Base-by-base conservation (phyloP, 2,797 vertebrate species). In the Argentina silus region DNA sequence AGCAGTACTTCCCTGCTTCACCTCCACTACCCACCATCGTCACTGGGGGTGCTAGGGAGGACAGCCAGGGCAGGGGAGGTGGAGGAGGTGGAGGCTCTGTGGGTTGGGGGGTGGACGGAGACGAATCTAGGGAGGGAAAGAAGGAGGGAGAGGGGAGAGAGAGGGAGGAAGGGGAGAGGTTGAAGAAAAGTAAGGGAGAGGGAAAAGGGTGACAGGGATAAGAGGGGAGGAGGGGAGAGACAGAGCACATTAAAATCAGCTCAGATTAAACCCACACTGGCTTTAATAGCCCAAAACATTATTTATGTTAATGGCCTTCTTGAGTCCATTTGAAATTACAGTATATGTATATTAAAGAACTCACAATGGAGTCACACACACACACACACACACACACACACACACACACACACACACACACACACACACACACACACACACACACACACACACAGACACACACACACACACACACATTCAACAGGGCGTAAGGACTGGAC, bases 1-100 rank as follows among this genome's bases (percentile, higher is more conserved):
- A 95, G 80, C 95, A 96, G 83, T 93, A 95, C 82, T 95, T 95
- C 23, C 93, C 92, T 0, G 93, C 93, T 80, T 95, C 94, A 36
- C 89, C 88, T 1, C 93, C 91, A 9, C 91, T 84, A 21, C 77
- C 80, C 79, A 42, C 90, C 90, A 42, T 75, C 84, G 48, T 92
- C 86, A 55, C 83, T 14, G 42, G 5, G 70, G 61, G 48, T 36
- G 61, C 17, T 36, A 21, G 14, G 0, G 81, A 81, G 68, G 82
- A 61, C 11, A 90, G 84, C 91, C 91, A 93, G 57, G 88, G 84
- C 10, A 89, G 82, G 56, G 84, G 78, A 0, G 89, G 74, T 23
- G 89, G 77, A 21, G 48, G 19, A 42, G 85, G 76, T 6, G 87
- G 62, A 10, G 71, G 83, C 0, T 94, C 93, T 63, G 91, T 69